Evolutionary conservation across 2,797 vertebrate genomes (phyloP), one percentile per base, ranked within the genome.

Genomic region (Schizothorax lantsangensis): DNA sequence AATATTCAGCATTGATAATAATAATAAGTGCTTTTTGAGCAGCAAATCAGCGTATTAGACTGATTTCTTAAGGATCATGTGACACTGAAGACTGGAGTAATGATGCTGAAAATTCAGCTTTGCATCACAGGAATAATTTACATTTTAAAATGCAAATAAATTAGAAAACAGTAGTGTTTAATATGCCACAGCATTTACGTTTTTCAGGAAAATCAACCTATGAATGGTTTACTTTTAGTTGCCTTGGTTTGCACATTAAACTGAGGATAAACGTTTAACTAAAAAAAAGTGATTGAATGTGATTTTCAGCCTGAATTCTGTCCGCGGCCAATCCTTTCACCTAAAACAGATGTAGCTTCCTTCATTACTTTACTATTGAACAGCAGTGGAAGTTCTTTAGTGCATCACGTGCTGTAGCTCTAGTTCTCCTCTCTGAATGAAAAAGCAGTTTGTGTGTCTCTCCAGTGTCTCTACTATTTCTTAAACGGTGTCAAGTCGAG

Each of bases 401-500:
- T 79, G 23, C 23, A 40, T 43, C 14, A 5, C 14, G 8, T 62
- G 45, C n/a, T 30, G 77, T 43, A 30, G 38, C 33, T 68, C 10
- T 72, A 19, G 81, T 36, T 49, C 80, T 82, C 19, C 30, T 52
- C 26, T 68, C 33, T 79, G 36, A 59, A 23, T 40, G 12, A 38
- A 79, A 78, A 52, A 79, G 52, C 14, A 17, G 75, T 30, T 79
- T 64, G 36, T 14, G 1, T 62, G 11, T 71, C 19, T 19, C 19
- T 38, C 4, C 4, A 7, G 0, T 62, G 11, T 71, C n/a, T 21
- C 19, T 38, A 6, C 4, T 79, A 5, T 69, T 77, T 79, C 15
- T n/a, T 45, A 59, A 71, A 62, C 26, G 7, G 30, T 79, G 45
- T 85, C 15, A 73, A 68, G 49, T 75, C 21, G 40, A 77, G 54